Conservation (phyloP, 2,888 invertebrate genomes). For the Pseudolycoriella hygida region DNA sequence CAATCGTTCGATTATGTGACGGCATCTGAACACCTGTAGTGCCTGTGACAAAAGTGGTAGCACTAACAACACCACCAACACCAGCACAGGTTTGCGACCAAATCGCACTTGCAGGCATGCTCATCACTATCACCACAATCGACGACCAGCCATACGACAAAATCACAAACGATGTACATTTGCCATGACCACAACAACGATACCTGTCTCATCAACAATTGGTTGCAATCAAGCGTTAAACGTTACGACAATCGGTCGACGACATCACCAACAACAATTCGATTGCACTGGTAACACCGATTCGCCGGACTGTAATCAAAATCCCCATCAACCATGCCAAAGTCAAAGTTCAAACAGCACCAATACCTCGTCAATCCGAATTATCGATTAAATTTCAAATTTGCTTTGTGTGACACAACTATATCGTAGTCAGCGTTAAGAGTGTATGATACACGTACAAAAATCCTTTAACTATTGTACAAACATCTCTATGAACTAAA, state of each 20-base stretch:
- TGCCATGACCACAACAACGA: conserved; percentile 17
- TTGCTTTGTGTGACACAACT: too few species aligned
- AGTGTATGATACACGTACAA: too few species aligned
- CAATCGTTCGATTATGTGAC: conserved; percentile 28
- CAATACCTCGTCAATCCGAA: conserved; percentile 13
- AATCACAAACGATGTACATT: conserved; percentile 22
- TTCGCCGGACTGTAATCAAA: background rate
- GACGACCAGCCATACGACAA: conserved; percentile 11
- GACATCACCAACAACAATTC: background rate
- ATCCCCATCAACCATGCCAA: conserved; percentile 10
- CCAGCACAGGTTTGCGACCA: conserved; percentile 19
- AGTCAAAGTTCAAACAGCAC: conserved; percentile 14
- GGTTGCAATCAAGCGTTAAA: background rate
- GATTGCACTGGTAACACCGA: background rate
- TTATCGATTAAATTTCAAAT: conserved; percentile 11
- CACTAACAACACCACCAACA: conserved; percentile 20
- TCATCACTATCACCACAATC: conserved; percentile 24
- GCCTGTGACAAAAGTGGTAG: conserved; percentile 21
- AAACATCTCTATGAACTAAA: too few species aligned
- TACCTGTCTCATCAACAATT: background rate
- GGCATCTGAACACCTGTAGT: conserved; percentile 30
- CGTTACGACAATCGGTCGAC: background rate
- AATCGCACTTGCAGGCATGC: conserved; percentile 15
- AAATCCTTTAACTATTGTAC: too few species aligned
- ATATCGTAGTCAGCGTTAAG: too few species aligned